These are phyloP conservation scores for Myathropa florea DNA, from an alignment of 2,888 invertebrate genomes.

Conservation along the genomic window DNA sequence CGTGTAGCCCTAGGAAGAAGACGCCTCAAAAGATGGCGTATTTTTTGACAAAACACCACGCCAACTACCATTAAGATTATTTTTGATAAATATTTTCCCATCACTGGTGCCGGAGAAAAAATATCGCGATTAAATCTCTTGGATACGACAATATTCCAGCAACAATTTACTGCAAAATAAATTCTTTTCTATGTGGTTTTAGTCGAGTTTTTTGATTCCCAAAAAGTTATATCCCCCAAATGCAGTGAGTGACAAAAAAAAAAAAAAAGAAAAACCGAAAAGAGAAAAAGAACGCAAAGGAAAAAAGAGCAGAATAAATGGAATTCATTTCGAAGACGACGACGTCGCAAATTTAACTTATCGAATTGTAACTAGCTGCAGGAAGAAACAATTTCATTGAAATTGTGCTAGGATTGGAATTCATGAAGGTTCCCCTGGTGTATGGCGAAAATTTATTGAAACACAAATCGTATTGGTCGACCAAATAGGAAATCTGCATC, in stretches of 20 bases:
- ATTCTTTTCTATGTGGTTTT: not conserved
- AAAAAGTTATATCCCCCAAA: conserved; percentile 7
- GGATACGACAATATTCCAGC: conserved; percentile 1
- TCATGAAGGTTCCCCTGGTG: not conserved
- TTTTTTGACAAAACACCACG: conserved; percentile 73
- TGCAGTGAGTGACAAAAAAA: conserved; percentile 44
- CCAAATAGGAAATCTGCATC: conserved; percentile 38
- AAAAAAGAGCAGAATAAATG: conserved; percentile 36
- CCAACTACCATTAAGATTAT: conserved; percentile 63
- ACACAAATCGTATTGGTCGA: not conserved
- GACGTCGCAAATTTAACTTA: conserved; percentile 41
- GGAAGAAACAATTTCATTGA: conserved; percentile 2
- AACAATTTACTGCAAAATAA: conserved; percentile 1
- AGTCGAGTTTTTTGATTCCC: conserved; percentile 11
- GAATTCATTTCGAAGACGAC: conserved; percentile 22
- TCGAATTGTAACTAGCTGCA: not conserved
- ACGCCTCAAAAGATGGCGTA: conserved; percentile 79
- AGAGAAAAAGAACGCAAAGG: not conserved
- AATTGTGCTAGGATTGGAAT: not conserved
- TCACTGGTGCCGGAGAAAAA: conserved; percentile 34
- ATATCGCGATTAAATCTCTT: not conserved
- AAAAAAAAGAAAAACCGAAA: not conserved
- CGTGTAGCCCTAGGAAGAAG: conserved; percentile 69
- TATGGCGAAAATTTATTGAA: not conserved
- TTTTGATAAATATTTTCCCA: conserved; percentile 66